Conservation (phyloP, 2,113 vertebrate genomes). For the Ploceus nigricollis region DNA sequence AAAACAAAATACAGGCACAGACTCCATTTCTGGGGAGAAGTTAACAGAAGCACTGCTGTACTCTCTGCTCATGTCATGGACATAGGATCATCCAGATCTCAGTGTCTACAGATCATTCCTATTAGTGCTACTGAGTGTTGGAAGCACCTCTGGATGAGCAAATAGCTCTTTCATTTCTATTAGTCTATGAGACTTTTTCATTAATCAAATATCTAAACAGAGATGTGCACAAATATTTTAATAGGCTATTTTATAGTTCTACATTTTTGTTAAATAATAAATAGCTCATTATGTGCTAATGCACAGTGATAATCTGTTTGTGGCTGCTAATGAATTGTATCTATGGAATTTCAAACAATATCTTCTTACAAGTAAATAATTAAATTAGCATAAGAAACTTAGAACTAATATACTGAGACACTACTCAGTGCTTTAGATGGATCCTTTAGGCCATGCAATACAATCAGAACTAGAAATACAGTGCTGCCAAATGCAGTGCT, state of each 20-base stretch:
- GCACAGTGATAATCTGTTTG: background rate
- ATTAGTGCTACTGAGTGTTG: background rate
- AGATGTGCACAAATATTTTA: background rate
- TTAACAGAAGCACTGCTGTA: background rate
- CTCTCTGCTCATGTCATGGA: background rate
- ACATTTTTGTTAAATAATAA: background rate
- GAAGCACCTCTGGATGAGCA: background rate
- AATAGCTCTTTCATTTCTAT: background rate
- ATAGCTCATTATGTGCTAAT: background rate
- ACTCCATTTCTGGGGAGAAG: background rate
- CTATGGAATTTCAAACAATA: background rate
- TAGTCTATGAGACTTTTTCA: background rate
- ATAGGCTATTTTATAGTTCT: background rate
- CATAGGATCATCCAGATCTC: background rate
- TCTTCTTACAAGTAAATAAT: slow-evolving; percentile 8
- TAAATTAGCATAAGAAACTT: slow-evolving; percentile 8
- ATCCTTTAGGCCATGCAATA: background rate
- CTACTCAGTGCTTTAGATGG: background rate
- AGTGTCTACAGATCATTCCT: background rate
- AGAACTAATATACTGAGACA: background rate
- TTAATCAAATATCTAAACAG: background rate
- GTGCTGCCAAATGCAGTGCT: background rate
- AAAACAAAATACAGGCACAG: background rate
- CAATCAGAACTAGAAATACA: background rate
- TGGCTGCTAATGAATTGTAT: background rate